Percentiles rank a stretch among this genome's conserved stretches.
Evolutionary conservation across 1,140 invertebrate genomes (phyloP).

Genomic region (Aricia agestis): DNA sequence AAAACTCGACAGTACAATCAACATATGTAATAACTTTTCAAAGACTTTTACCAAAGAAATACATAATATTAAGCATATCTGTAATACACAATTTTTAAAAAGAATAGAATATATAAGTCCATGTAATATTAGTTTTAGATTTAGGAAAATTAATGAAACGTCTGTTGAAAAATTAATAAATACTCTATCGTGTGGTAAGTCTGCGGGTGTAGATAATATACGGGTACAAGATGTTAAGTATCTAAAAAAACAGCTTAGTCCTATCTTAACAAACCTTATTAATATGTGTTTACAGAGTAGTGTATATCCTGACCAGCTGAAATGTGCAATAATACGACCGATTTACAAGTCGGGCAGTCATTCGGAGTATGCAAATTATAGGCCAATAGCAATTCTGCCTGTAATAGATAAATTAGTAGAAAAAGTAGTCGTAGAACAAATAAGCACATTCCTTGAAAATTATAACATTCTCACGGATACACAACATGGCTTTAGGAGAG

Average conservation of each 20-base stretch:
- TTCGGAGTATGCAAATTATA: conserved; percentile 22
- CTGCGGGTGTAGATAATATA: conserved; percentile 22
- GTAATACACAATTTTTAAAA: conserved; percentile 19
- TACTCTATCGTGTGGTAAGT: conserved; percentile 15
- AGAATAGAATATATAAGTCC: conserved; percentile 26
- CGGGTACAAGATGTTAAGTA: conserved; percentile 24
- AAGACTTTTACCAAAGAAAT: not conserved
- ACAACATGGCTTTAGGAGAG: conserved; percentile 31
- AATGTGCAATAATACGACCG: conserved; percentile 24
- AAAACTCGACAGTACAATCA: conserved; percentile 21
- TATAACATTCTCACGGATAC: conserved; percentile 27
- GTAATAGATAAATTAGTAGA: conserved; percentile 21
- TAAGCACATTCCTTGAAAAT: conserved; percentile 5
- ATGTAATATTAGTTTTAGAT: conserved; percentile 31
- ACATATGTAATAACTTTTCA: conserved; percentile 26
- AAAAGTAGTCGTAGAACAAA: conserved; percentile 16
- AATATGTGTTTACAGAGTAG: conserved; percentile 8
- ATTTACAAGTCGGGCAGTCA: conserved; percentile 25
- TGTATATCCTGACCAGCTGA: conserved; percentile 21
- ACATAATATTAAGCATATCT: not conserved
- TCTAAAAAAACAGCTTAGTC: conserved; percentile 21
- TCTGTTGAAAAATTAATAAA: conserved; percentile 21
- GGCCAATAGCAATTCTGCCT: conserved; percentile 21
- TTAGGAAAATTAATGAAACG: conserved; percentile 13
- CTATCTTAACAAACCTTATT: conserved; percentile 21